phyloP scores from a whole-genome alignment of 1,140 invertebrate genomes.

The Anoplolepis gracilipes region DNA sequence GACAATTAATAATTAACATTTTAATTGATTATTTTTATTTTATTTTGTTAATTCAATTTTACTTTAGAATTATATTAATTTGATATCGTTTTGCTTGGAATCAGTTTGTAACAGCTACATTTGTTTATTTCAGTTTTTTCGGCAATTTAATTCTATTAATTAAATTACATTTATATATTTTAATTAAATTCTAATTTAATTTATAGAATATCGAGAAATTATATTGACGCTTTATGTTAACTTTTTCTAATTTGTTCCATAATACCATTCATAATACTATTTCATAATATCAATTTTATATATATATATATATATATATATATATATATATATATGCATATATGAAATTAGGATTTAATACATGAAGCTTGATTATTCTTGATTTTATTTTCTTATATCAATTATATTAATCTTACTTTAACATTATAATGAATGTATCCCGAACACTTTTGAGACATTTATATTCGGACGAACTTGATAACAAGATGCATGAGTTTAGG shows the following conservation, averaged over 20 bases:
- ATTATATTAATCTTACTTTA: conserved; percentile 1
- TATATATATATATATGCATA: no score
- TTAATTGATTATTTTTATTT: not conserved
- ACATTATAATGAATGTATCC: not conserved
- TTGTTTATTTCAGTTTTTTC: not conserved
- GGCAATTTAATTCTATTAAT: not conserved
- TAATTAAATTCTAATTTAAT: conserved; percentile 15
- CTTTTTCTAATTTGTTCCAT: not conserved
- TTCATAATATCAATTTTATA: not conserved
- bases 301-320: no score
- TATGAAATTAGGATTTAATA: not conserved
- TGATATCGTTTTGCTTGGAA: not conserved
- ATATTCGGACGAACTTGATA: conserved; percentile 41
- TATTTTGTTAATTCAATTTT: not conserved
- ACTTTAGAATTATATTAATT: not conserved
- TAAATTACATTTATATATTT: not conserved
- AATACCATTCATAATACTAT: not conserved
- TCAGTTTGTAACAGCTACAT: not conserved
- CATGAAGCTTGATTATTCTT: not conserved
- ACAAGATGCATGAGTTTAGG: conserved; percentile 61
- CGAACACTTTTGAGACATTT: not conserved
- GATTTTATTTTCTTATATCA: not conserved
- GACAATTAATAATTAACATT: conserved; percentile 1
- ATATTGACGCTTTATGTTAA: not conserved
- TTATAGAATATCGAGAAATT: not conserved